phyloP scores from a whole-genome alignment of 2,888 invertebrate genomes.

The Drosophila mimetica region DNA sequence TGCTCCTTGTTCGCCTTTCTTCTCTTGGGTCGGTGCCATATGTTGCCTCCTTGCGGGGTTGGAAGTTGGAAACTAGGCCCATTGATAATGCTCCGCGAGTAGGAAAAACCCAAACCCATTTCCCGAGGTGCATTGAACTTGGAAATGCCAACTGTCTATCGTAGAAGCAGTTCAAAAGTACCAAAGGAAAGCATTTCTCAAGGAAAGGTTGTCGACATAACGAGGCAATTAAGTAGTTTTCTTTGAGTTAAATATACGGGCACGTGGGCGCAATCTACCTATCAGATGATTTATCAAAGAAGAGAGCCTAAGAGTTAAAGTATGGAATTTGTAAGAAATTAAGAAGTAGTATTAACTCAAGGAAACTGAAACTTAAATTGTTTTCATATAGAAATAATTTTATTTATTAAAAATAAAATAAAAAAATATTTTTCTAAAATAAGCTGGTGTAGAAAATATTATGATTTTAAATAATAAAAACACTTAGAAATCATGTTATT shows the following conservation, averaged over 20 bases:
- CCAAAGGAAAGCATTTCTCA: conserved; percentile 19
- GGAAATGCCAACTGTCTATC: conserved; percentile 34
- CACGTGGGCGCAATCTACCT: conserved; percentile 12
- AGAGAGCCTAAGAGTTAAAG: background rate
- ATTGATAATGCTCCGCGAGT: conserved; percentile 43
- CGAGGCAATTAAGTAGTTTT: conserved; percentile 31
- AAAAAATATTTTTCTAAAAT: too few relatives aligned
- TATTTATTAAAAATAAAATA: too few relatives aligned
- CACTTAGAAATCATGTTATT: too few relatives aligned
- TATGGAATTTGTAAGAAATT: background rate
- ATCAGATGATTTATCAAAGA: background rate
- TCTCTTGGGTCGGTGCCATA: conserved; percentile 56
- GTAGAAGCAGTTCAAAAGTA: conserved; percentile 2
- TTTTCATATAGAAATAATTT: too few relatives aligned
- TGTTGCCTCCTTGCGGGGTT: conserved; percentile 49
- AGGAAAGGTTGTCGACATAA: conserved; percentile 12
- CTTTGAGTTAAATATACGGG: conserved; percentile 11
- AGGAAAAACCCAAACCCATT: conserved; percentile 8
- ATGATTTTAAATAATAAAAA: too few relatives aligned
- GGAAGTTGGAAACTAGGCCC: conserved; percentile 28
- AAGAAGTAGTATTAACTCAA: background rate
- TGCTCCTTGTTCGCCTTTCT: conserved; percentile 55
- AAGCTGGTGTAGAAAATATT: too few relatives aligned
- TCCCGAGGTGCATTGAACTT: conserved; percentile 71
- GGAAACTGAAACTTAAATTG: background rate